Evolutionary conservation across 2,113 vertebrate genomes (phyloP).

Genomic region (Eurypyga helias): DNA sequence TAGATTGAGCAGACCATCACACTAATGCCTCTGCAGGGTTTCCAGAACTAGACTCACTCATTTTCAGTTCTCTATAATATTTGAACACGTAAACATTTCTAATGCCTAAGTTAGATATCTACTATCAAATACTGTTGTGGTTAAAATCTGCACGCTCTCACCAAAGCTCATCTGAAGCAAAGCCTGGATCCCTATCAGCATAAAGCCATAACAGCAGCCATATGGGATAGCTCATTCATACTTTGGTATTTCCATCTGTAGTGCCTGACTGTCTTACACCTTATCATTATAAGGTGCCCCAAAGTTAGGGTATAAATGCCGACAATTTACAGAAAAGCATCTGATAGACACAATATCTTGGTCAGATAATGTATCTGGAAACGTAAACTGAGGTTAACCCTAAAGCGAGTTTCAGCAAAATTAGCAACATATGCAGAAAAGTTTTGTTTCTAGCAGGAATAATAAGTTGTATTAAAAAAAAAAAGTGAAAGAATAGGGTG

Average conservation of each 20-base stretch:
- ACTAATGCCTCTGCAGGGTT: neutral
- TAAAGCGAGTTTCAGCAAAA: neutral
- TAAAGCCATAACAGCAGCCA: neutral
- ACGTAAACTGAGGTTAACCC: neutral
- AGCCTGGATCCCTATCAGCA: neutral
- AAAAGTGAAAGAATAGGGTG: neutral
- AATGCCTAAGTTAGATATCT: neutral
- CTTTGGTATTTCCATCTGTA: neutral
- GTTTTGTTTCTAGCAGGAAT: neutral
- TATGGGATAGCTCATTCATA: neutral
- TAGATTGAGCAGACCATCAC: neutral
- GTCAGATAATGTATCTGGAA: neutral
- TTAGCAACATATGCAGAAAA: neutral
- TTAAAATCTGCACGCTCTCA: neutral
- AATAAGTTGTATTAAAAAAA: neutral
- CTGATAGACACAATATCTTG: neutral
- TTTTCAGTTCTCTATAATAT: neutral
- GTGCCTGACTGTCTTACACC: neutral
- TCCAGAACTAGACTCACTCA: neutral
- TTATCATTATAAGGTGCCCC: neutral
- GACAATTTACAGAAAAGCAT: neutral
- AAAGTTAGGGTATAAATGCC: neutral
- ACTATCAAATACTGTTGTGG: neutral
- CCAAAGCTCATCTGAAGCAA: neutral
- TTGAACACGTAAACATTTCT: neutral